Evolutionary conservation across 1,140 invertebrate species (phyloP), one percentile per base, ranked within the genome.

Genomic region (Caenorhabditis tropicalis): DNA sequence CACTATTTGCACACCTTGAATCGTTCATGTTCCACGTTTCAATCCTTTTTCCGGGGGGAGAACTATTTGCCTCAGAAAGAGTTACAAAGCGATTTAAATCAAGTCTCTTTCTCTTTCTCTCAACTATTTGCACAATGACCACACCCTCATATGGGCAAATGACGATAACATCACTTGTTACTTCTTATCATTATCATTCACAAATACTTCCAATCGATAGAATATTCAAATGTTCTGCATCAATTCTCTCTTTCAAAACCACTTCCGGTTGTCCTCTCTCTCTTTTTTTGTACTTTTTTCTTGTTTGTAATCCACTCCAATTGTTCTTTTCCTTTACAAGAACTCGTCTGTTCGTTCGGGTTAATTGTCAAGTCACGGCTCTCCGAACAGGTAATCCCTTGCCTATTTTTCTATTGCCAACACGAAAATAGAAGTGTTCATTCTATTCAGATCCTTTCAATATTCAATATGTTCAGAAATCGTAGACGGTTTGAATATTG

Each of bases 1-100:
- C 58, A 65, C 33, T 65, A 65, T 65, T 65, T 65, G 58, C 58
- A 33, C 58, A 65, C 58, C 58, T 65, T 65, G 15, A 60, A 16
- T 60, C 56, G 56, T 39, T 31, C 58, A 65, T 65, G 58, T 65
- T 65, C 58, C 58, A 65, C 58, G 58, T 65, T 65, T 65, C 31
- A 36, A 65, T 56, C 53, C 10, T 15, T 56, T 56, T 56, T 27
- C 24, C 2, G 53, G 53, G 21, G n/a, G 19, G 19, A 51, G 48
- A n/a, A 51, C 19, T 19, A n/a, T 19, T 19, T 56, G 24, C 21
- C 29, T 56, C 39, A 43, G 53, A 19, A 56, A 56, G 12, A 56
- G 53, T 56, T 27, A 56, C 53, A 56, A 56, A 56, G 53, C 9
- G n/a, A 2, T 51, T 51, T 51, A 46, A 46, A 46, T 46, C 49